Evolutionary conservation across 2,797 vertebrate genomes (phyloP), one percentile per base, ranked within the genome.

Genomic region (Artibeus lituratus): DNA sequence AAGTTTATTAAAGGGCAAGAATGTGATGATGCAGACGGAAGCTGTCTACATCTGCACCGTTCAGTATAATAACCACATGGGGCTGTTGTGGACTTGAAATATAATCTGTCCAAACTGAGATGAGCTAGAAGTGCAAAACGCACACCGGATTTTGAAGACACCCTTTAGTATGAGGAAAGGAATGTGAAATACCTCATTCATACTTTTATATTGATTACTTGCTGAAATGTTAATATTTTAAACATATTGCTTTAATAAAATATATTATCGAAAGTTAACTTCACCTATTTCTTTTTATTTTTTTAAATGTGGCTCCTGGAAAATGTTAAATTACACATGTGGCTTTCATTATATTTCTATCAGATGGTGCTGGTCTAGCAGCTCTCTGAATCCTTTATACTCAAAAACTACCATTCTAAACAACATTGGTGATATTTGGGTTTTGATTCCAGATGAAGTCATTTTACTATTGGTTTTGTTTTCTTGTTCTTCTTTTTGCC

Each of bases 191-290:
- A 39, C 37, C 44, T 76, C 81, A 72, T 90, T 89, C 83, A 85
- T 81, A 67, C 42, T 87, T 93, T 39, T 82, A 70, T n/a, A 89
- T 59, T 10, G n/a, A 76, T 49, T 65, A 49, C 44, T 92, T 94
- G 47, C 10, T 89, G 93, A 93, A 76, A 83, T 73, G 26, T n/a
- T 72, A 12, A 69, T 67, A 70, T 91, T 67, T 91, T 78, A 76
- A 8, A 74, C 19, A 16, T 24, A 55, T 44, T 93, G 39, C 67
- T 96, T 87, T 81, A 70, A 74, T 88, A 95, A 93, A 96, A 93
- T 84, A 80, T 37, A 81, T 26, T 29, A 55, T 73, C 55, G 78
- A 82, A 57, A 89, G 92, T 77, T 53, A 59, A 82, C 80, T 57
- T 94, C 16, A 90, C n/a, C 42, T 81, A 24, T 83, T 91, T 74